phyloP scores from a whole-genome alignment of 2,113 vertebrate species.

The Neogale vison region DNA sequence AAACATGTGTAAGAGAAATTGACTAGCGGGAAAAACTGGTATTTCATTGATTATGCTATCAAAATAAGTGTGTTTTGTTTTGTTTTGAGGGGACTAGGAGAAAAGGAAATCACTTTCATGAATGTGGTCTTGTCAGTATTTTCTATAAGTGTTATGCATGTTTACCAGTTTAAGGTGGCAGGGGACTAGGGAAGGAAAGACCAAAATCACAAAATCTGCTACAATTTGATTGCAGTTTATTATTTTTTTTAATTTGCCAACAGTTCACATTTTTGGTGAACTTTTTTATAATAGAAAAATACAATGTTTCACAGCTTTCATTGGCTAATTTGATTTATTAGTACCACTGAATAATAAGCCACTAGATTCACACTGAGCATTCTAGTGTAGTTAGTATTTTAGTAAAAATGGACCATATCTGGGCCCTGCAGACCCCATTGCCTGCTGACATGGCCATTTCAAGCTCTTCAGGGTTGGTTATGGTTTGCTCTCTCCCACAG shows the following conservation, averaged over 20 bases:
- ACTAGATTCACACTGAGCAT: neutral
- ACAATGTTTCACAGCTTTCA: conserved; percentile 40
- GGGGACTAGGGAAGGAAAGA: conserved; percentile 18
- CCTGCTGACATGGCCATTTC: neutral
- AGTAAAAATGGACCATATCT: neutral
- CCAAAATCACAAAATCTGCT: conserved; percentile 57
- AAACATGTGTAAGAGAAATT: conserved; percentile 58
- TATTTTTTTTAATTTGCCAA: conserved; percentile 46
- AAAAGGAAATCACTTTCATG: conserved; percentile 30
- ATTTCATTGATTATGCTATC: conserved; percentile 37
- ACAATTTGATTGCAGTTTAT: conserved; percentile 57
- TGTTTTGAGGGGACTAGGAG: neutral
- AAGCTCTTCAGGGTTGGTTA: neutral
- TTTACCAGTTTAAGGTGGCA: conserved; percentile 35
- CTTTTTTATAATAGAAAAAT: conserved; percentile 48
- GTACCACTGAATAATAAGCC: neutral
- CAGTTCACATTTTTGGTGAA: conserved; percentile 49
- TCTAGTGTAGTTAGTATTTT: neutral
- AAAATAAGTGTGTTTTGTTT: neutral
- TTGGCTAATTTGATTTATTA: conserved; percentile 49
- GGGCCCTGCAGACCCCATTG: too few species aligned
- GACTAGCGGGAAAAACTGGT: conserved; percentile 4
- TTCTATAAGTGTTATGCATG: neutral
- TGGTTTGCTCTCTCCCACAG: neutral
- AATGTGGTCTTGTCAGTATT: conserved; percentile 36